Evolutionary conservation across 2,888 invertebrate species (phyloP).

Genomic region (Hipparchia semele): DNA sequence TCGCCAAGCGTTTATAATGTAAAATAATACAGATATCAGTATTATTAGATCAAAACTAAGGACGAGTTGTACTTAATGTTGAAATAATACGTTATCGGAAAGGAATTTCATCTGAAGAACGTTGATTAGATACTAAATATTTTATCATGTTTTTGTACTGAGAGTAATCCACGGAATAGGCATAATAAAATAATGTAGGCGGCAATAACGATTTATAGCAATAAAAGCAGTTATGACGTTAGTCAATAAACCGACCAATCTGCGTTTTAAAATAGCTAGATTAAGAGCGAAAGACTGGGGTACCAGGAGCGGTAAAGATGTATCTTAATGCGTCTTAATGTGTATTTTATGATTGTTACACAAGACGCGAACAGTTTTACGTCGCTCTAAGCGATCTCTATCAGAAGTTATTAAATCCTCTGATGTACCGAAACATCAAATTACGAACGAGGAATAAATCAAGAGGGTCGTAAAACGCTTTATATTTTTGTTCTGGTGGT

Average conservation of each 20-base stretch:
- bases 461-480: conserved; percentile 78
- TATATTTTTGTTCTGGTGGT: conserved; percentile 77
- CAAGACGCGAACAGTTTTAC: conserved; percentile 78
- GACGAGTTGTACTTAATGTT: conserved; percentile 42
- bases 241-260: conserved; percentile 75
- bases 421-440: conserved; percentile 81
- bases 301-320: conserved; percentile 61
- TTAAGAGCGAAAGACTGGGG: conserved; percentile 74
- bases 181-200: conserved; percentile 74
- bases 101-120: conserved; percentile 56
- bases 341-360: conserved; percentile 82
- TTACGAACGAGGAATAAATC: conserved; percentile 82
- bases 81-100: conserved; percentile 48
- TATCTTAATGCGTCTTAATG: conserved; percentile 81
- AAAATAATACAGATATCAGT: background rate
- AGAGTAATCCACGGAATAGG: conserved; percentile 59
- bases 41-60: conserved; percentile 30
- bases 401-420: conserved; percentile 79
- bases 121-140: conserved; percentile 57
- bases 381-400: conserved; percentile 77
- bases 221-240: conserved; percentile 76
- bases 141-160: conserved; percentile 60
- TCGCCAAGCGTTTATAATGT: background rate
- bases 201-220: conserved; percentile 75
- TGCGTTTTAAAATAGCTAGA: conserved; percentile 79